Base-by-base conservation (phyloP, 2,888 invertebrate species). In the Tenthredo livida region DNA sequence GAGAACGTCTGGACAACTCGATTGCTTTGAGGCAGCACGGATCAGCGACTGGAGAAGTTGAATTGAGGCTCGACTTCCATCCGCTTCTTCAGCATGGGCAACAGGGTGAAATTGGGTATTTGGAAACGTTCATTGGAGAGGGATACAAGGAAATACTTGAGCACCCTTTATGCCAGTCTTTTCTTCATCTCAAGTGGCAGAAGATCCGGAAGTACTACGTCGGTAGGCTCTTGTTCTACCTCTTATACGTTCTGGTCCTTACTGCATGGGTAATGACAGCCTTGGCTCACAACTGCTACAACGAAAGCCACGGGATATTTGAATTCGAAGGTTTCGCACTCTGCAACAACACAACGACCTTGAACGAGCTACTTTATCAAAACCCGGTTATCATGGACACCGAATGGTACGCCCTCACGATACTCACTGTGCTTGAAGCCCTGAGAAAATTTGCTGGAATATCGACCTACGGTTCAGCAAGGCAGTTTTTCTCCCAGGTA, bases 141-240 rank as follows among this genome's bases (percentile, higher is more conserved):
- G 97, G 98, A 0, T 98, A 98, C 91, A 98, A 98, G 90, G 97
- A 97, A 92, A 97, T 98, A 61, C 93, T 98, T 2, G 95, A 97
- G 84, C 98, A 98, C 94, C 98, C 98, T 0, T 93, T 98, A 5
- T 98, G 98, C 92, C 97, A 98, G 10, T 97, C 98, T 0, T 98
- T 98, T 91, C 94, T 98, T 0, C 96, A 97, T 91, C 95, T 98
- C 83, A 98, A 98, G 92, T 98, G 98, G 98, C 97, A 97, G 90
- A 97, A 98, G 93, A 97, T 98, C 88, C 95, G 97, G 43, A 97
- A 97, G 93, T 98, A 97, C 91, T 98, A 98, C 90, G 96, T 97
- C 17, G 97, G 96, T 0, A 94, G 97, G 84, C 94, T 97, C 88
- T 95, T 97, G 87, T 95, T 97, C 89, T 97, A 97, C 92, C 96